These are phyloP conservation scores for Sinelater perroti DNA, from an alignment of 2,888 invertebrate species.

Conservation along the genomic window DNA sequence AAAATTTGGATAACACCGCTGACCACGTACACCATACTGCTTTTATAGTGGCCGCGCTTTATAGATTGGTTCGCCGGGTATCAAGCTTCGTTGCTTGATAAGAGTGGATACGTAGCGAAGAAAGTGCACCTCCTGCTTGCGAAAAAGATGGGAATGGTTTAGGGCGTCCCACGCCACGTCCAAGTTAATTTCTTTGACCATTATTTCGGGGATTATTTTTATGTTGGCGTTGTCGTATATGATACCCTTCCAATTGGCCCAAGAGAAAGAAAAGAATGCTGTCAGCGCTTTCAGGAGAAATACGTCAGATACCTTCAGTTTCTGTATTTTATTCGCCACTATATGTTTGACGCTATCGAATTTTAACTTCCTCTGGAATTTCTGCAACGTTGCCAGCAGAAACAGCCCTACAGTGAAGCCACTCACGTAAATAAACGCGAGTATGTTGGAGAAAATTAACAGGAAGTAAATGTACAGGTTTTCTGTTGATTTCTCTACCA, in stretches of 20 bases:
- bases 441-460: background rate
- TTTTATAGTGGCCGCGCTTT: conserved; percentile 34
- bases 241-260: conserved; percentile 35
- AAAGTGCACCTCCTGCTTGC: conserved; percentile 37
- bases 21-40: conserved; percentile 43
- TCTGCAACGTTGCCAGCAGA: background rate
- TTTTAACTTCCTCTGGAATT: background rate
- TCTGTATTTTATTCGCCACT: background rate
- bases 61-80: conserved; percentile 44
- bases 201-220: conserved; percentile 37
- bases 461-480: background rate
- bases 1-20: conserved; percentile 45
- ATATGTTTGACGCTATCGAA: background rate
- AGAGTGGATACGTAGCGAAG: conserved; percentile 37
- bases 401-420: conserved; percentile 1
- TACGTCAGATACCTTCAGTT: background rate
- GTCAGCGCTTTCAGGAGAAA: background rate
- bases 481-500: background rate
- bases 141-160: conserved; percentile 45
- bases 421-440: background rate
- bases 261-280: conserved; percentile 7
- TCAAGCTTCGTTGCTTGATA: conserved; percentile 37
- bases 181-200: conserved; percentile 38
- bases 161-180: conserved; percentile 43
- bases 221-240: conserved; percentile 13